Percentiles rank a stretch among this genome's conserved stretches.
Conservation (phyloP, 1,140 invertebrate species). For the Antheraea pernyi region DNA sequence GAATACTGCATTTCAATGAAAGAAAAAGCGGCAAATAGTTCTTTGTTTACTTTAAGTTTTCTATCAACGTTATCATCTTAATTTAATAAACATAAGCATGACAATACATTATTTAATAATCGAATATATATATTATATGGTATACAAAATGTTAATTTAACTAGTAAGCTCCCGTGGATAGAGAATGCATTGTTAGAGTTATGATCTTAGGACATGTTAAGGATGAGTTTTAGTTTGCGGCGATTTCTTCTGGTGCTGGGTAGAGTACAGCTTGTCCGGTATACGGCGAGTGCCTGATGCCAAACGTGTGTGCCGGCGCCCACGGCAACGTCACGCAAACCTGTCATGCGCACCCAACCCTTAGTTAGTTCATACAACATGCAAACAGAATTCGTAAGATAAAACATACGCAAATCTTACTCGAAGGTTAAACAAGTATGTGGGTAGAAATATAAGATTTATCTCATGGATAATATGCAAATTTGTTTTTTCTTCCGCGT, state of each 20-base stretch:
- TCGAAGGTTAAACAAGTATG: not conserved
- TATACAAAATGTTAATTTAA: too few species aligned
- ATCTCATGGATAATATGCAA: not conserved
- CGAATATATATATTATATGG: too few species aligned
- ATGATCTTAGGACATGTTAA: slow-evolving; percentile 2
- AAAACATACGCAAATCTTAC: not conserved
- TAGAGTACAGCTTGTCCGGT: slow-evolving; percentile 72
- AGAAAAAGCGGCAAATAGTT: too few species aligned
- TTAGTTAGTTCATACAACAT: slow-evolving; percentile 29
- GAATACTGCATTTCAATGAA: not conserved
- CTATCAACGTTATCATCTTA: too few species aligned
- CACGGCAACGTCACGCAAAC: slow-evolving; percentile 74
- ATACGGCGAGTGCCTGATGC: slow-evolving; percentile 87
- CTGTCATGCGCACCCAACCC: slow-evolving; percentile 43
- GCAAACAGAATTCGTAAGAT: not conserved
- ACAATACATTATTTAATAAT: too few species aligned
- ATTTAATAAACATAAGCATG: too few species aligned
- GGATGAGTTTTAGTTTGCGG: slow-evolving; percentile 46
- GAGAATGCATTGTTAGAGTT: too few species aligned
- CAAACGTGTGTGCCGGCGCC: slow-evolving; percentile 86
- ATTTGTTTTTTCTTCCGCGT: slow-evolving; percentile 11
- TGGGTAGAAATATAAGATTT: not conserved
- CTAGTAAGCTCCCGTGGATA: too few species aligned
- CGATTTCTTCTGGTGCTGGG: slow-evolving; percentile 61
- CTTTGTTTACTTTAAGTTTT: too few species aligned